Evolutionary conservation across 2,113 vertebrate species (phyloP), one percentile per base, ranked within the genome.

Genomic region (Bufo gargarizans): DNA sequence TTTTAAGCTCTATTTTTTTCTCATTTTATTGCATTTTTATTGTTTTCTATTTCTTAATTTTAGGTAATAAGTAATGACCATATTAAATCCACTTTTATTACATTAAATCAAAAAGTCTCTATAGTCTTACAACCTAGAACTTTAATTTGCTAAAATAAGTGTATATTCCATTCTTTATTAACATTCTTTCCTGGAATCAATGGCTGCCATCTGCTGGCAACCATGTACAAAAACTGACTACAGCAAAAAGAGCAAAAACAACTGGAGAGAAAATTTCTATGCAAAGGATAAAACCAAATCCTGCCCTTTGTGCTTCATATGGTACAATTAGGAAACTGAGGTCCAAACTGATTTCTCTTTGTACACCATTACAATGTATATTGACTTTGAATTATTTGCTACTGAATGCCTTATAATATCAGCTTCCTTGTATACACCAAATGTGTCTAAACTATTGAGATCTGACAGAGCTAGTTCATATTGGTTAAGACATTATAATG

Each of bases 121-220:
- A 10, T 76, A 1, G 1, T 71, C 12, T 43, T 43, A 71, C 43
- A 13, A 8, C 45, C 7, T 76, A 49, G 2, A 17, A 8, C 4
- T 10, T 43, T 7, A n/a, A 22, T 12, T 45, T 81, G 3, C 33
- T 55, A 19, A 59, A 58, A 43, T 58, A 22, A 7, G 53, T 19
- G 71, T 6, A 9, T 16, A 82, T 12, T 19, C 22, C 7, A 33
- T 11, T 20, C 61, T 7, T 22, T 61, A 47, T 82, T 45, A 82
- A 65, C 45, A n/a, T 13, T 77, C 49, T 86, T 33, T 87, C 49
- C 58, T 45, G 63, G 50, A 22, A 87, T 87, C 86, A 79, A 22
- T 79, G 47, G 22, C 76, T 86, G 85, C 85, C 85, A 77, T 86
- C 85, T 86, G 22, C 85, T 87, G 86, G 61, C 6, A 33, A 79